These are phyloP conservation scores for Acropternis orthonyx DNA, from an alignment of 2,797 vertebrate species.

Conservation along the genomic window DNA sequence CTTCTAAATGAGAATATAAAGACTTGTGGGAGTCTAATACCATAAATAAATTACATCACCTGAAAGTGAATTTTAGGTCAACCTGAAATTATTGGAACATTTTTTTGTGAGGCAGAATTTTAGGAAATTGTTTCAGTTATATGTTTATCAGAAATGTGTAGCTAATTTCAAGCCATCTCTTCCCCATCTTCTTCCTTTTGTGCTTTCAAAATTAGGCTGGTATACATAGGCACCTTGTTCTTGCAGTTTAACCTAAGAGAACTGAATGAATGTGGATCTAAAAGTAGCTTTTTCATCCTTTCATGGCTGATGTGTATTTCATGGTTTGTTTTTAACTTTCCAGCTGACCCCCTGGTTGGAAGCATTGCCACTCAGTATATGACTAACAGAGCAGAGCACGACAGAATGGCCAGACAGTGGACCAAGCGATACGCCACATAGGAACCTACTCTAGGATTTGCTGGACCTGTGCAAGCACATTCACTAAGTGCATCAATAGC, in stretches of 20 bases:
- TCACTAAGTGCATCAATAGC: slow-evolving; percentile 93
- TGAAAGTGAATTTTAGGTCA: not conserved
- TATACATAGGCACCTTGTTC: not conserved
- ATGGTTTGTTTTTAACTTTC: slow-evolving; percentile 70
- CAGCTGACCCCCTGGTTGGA: slow-evolving; percentile 85
- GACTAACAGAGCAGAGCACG: slow-evolving; percentile 86
- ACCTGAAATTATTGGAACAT: not conserved
- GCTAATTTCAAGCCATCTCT: not conserved
- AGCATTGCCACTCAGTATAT: slow-evolving; percentile 86
- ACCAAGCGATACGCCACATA: slow-evolving; percentile 86
- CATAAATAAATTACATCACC: not conserved
- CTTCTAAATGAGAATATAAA: not conserved
- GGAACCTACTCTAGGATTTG: slow-evolving; percentile 69
- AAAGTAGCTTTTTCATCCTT: not conserved
- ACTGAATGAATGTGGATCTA: not conserved
- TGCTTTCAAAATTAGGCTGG: not conserved
- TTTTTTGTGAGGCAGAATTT: not conserved
- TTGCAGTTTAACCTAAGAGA: not conserved
- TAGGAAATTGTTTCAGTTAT: not conserved
- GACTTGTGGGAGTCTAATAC: not conserved
- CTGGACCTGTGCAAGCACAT: slow-evolving; percentile 93
- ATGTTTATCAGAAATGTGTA: not conserved
- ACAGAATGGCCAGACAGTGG: slow-evolving; percentile 86
- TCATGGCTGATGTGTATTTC: not conserved
- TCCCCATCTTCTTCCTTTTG: not conserved